phyloP scores from a whole-genome alignment of 2,797 vertebrate species.

The Chrysocyon brachyurus region DNA sequence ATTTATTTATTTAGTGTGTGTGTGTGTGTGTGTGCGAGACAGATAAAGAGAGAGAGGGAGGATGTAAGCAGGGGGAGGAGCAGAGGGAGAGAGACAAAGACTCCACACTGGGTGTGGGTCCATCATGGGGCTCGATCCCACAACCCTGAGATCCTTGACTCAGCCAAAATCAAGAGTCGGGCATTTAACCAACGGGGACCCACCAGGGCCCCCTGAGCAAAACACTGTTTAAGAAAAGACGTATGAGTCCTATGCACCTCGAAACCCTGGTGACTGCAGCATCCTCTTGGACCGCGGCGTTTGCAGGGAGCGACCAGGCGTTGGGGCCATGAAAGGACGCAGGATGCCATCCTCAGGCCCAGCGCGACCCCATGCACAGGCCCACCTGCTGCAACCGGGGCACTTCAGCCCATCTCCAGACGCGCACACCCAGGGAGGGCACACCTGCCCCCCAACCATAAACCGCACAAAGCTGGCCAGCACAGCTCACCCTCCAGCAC shows the following conservation, averaged over 20 bases:
- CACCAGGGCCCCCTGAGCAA: background rate
- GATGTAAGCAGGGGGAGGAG: rapidly evolving
- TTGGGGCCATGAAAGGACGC: background rate
- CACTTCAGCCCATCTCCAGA: background rate
- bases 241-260: background rate
- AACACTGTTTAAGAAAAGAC: background rate
- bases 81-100: background rate
- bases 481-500: background rate
- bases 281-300: rapidly evolving
- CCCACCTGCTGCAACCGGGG: rapidly evolving
- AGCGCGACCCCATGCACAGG: background rate
- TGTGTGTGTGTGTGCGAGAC: too few relatives aligned
- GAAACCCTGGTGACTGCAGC: rapidly evolving
- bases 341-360: rapidly evolving
- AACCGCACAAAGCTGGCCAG: rapidly evolving
- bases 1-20: background rate
- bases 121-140: rapidly evolving
- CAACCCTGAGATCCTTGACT: background rate
- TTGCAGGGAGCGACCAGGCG: rapidly evolving
- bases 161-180: background rate
- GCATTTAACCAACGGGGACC: background rate
- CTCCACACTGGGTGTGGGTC: rapidly evolving
- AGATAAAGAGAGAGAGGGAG: background rate
- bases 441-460: rapidly evolving
- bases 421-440: rapidly evolving